phyloP scores from a whole-genome alignment of 2,888 invertebrate species.

The Trachelus stipa region DNA sequence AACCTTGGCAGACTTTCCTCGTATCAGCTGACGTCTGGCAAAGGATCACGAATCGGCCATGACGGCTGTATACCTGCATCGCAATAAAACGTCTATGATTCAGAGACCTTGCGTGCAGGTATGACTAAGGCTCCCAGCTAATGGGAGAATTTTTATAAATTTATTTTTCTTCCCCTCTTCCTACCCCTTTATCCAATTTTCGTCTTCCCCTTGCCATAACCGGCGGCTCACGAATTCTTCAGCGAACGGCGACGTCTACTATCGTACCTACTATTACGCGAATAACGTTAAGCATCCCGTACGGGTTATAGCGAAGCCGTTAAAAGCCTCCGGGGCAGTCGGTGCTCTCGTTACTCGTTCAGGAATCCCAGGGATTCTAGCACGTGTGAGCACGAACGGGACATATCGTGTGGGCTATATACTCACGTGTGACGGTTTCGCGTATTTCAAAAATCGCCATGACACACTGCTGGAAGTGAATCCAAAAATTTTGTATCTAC shows the following conservation, averaged over 20 bases:
- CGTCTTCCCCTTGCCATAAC: not conserved
- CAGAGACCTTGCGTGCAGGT: constrained; percentile 25
- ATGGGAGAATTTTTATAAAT: not conserved
- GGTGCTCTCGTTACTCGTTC: constrained; percentile 3
- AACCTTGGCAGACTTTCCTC: not conserved
- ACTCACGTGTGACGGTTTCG: not conserved
- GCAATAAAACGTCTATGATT: constrained; percentile 21
- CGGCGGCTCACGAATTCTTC: not conserved
- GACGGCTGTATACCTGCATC: not conserved
- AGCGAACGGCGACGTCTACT: not conserved
- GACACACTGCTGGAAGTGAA: not conserved
- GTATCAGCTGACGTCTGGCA: not conserved
- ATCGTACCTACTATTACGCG: not conserved
- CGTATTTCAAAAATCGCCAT: not conserved
- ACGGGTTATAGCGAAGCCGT: constrained; percentile 1
- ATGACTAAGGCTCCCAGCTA: constrained; percentile 18
- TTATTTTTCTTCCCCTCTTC: constrained; percentile 6
- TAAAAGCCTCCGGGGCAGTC: not conserved
- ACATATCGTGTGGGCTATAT: not conserved
- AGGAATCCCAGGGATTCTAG: not conserved
- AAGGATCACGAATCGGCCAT: not conserved
- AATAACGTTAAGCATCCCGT: not conserved
- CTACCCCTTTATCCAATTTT: constrained; percentile 15
- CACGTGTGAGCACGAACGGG: not conserved
- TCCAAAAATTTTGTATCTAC: not conserved